Percentiles rank a stretch among this genome's conserved stretches.
phyloP scores from a whole-genome alignment of 30 jellyfish, hydroid and myxozoan genomes.

The Aurelia sp. region DNA sequence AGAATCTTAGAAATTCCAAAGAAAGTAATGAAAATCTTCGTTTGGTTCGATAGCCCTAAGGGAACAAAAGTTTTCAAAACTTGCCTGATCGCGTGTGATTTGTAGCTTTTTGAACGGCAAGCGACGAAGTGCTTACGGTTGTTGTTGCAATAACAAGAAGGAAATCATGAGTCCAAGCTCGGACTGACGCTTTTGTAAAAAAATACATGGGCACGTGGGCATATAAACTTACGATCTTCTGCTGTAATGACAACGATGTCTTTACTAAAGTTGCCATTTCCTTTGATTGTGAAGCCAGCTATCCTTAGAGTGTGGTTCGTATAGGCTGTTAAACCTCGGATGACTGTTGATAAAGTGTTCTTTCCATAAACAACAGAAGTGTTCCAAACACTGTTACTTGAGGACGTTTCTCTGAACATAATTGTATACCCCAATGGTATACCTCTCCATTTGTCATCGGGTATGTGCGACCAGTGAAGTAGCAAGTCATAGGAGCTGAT shows the following conservation, averaged over 20 bases:
- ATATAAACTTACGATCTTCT: conserved; percentile 36
- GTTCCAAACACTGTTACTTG: conserved; percentile 32
- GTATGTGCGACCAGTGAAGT: conserved; percentile 54
- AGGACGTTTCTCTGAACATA: conserved; percentile 30
- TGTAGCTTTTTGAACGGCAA: too few species aligned
- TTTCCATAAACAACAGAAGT: conserved; percentile 17
- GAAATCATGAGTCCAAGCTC: too few species aligned
- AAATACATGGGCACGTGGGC: too few species aligned
- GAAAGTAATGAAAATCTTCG: too few species aligned
- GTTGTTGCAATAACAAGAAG: too few species aligned
- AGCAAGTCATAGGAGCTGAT: conserved; percentile 47
- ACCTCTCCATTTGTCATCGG: conserved; percentile 52
- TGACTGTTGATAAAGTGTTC: not conserved
- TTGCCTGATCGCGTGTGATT: too few species aligned
- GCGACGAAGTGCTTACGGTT: too few species aligned
- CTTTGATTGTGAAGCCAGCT: conserved; percentile 48
- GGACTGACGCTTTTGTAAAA: too few species aligned
- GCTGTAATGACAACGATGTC: conserved; percentile 26
- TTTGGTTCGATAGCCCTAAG: too few species aligned
- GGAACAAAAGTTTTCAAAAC: too few species aligned
- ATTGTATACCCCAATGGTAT: conserved; percentile 37
- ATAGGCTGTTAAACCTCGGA: conserved; percentile 33
- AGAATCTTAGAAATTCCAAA: too few species aligned
- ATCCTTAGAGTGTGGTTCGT: conserved; percentile 32
- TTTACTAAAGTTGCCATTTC: conserved; percentile 33